phyloP scores from a whole-genome alignment of 2,888 invertebrate species.

The Parthenolecanium corni region DNA sequence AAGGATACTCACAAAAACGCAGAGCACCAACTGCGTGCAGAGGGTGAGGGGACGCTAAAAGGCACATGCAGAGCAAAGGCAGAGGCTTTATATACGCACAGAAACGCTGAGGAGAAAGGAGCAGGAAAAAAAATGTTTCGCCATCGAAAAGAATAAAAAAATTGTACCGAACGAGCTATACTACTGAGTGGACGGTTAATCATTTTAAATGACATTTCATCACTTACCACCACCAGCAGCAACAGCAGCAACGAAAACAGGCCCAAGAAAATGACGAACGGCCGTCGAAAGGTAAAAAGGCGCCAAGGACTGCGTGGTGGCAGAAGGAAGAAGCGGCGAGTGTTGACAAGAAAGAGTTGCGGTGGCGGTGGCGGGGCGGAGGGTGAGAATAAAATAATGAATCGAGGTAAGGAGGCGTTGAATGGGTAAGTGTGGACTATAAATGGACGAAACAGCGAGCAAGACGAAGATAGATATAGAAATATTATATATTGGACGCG shows the following conservation, averaged over 20 bases:
- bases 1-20: not conserved
- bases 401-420: too few species aligned
- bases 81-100: too few species aligned
- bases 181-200: constrained; percentile 28
- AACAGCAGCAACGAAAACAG: not conserved
- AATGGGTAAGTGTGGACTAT: too few species aligned
- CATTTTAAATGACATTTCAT: constrained; percentile 29
- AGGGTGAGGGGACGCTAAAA: not conserved
- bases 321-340: not conserved
- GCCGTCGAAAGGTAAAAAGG: not conserved
- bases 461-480: too few species aligned
- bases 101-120: not conserved
- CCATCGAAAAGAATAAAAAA: constrained; percentile 9
- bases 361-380: too few species aligned
- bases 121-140: not conserved
- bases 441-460: too few species aligned
- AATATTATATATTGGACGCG: too few species aligned
- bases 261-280: not conserved
- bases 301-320: not conserved
- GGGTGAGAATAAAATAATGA: not conserved
- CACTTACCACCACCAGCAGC: not conserved
- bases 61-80: too few species aligned
- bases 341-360: too few species aligned
- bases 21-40: not conserved
- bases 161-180: constrained; percentile 12